These are phyloP conservation scores for Drosophila seclusa DNA, from an alignment of 2,888 invertebrate species.

Conservation along the genomic window DNA sequence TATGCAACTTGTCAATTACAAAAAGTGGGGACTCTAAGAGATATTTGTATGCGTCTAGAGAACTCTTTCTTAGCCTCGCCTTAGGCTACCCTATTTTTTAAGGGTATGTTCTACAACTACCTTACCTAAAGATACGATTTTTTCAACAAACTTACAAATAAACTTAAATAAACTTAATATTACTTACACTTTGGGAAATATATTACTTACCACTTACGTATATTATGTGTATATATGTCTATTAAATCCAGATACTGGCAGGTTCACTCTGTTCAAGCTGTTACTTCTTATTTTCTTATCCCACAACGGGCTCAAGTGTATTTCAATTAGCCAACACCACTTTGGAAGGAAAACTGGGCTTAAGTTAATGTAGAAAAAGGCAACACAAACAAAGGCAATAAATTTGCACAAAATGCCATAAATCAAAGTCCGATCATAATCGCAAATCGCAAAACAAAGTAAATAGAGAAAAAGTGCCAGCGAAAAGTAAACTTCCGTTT, in stretches of 20 bases:
- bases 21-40: not conserved
- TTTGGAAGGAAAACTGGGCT: constrained; percentile 2
- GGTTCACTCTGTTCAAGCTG: not conserved
- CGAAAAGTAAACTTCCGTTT: constrained; percentile 51
- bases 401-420: constrained; percentile 68
- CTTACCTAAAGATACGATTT: too few species aligned
- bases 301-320: not conserved
- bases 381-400: constrained; percentile 75
- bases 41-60: not conserved
- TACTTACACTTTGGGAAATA: not conserved
- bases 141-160: too few species aligned
- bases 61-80: not conserved
- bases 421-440: constrained; percentile 80
- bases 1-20: not conserved
- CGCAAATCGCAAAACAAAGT: constrained; percentile 44
- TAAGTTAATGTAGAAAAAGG: not conserved
- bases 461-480: constrained; percentile 45
- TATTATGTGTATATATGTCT: not conserved
- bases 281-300: constrained; percentile 15
- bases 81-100: too few species aligned
- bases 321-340: constrained; percentile 55
- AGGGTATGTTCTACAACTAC: too few species aligned
- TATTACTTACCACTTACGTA: not conserved
- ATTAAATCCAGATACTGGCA: not conserved
- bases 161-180: not conserved